A percentile compares a stretch with the other conserved stretches of the same genome.
Conservation (phyloP, 2,797 vertebrate genomes). For the Pipistrellus pygmaeus region DNA sequence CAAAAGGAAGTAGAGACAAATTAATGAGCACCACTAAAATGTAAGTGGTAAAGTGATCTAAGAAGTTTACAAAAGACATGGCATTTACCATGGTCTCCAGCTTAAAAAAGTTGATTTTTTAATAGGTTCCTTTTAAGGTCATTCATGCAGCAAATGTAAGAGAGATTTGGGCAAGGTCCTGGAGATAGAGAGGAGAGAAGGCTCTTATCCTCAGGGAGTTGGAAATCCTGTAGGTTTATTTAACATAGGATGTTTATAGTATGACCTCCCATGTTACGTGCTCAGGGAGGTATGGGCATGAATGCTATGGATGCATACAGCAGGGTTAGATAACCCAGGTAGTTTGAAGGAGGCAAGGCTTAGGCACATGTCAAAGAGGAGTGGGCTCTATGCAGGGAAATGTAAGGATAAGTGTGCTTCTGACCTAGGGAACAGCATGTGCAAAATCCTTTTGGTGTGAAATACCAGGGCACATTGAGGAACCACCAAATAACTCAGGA, state of each 20-base stretch:
- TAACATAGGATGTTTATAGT: not conserved
- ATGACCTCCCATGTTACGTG: not conserved
- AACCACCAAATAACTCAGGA: not conserved
- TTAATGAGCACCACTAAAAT: not conserved
- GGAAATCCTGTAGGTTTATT: not conserved
- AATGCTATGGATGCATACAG: not conserved
- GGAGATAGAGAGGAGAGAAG: too few relatives aligned
- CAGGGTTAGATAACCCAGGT: not conserved
- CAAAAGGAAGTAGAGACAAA: not conserved
- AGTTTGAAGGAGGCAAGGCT: not conserved
- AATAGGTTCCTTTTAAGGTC: not conserved
- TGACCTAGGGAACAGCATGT: not conserved
- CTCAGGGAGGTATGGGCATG: not conserved
- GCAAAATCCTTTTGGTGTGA: not conserved
- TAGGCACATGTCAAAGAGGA: not conserved
- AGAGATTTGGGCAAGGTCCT: not conserved
- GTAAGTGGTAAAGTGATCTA: not conserved
- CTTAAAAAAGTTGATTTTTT: not conserved
- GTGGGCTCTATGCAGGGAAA: not conserved
- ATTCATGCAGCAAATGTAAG: not conserved
- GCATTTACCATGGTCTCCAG: not conserved
- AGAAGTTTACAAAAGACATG: not conserved
- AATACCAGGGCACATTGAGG: too few relatives aligned
- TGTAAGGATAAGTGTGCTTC: not conserved
- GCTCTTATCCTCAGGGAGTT: not conserved